Base-by-base conservation (phyloP, 2,888 invertebrate genomes). In the Aleiodes leptofemur region DNA sequence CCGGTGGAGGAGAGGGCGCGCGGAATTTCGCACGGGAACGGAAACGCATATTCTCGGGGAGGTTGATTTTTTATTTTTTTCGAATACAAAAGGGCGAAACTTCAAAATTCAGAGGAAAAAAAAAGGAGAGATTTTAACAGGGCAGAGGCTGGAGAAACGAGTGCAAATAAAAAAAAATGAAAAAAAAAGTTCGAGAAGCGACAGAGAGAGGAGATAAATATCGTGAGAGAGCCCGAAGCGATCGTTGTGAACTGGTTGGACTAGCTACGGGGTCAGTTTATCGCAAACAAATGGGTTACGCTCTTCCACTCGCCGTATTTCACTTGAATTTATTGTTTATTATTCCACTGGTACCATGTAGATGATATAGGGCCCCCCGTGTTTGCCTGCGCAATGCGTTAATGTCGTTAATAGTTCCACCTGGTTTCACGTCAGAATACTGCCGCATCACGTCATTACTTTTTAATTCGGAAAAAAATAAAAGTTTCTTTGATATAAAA, bases 211-310 rank as follows among this genome's bases (percentile, higher is more conserved):
- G 69, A 34, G 51, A 56, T 51, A 64, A 51, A 69, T 72, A 57
- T 34, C n/a, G 66, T 48, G 74, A 71, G 77, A 78, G 53, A 68
- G 80, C 72, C 78, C 79, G 84, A 80, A 82, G 80, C 78, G 83
- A 77, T 81, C 79, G 81, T 79, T 79, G 80, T 76, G 81, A 85
- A 87, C 87, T 87, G 87, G 87, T 86, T 82, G 78, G 86, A 87
- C 86, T 86, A 84, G 86, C 86, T 85, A 79, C 85, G 85, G 86
- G 87, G 87, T 87, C 87, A 87, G 86, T 88, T 88, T 88, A 88
- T 88, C 86, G 86, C 87, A 87, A 87, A 88, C 87, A 88, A 87
- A 87, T 88, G 87, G 88, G 88, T 87, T 87, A 86, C 50, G 61
- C 76, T 69, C 69, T 85, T 87, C 87, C 86, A 86, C 43, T 80